Evolutionary conservation across 2,888 invertebrate genomes (phyloP), one percentile per base, ranked within the genome.

Genomic region (Pimpla rufipes): DNA sequence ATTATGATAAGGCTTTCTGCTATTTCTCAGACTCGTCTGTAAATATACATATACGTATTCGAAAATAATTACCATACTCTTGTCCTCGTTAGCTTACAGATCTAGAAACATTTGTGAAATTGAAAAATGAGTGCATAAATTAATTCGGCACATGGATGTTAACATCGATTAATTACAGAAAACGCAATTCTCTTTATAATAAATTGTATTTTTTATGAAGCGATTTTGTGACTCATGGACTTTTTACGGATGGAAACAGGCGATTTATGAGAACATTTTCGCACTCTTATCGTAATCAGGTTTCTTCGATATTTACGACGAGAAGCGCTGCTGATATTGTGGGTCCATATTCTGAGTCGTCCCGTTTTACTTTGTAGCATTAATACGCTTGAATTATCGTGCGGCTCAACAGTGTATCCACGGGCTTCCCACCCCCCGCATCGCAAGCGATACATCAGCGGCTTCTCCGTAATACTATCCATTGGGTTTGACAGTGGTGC

Each of bases 381-480:
- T 59, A 29, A 62, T 75, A 68, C 37, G 29, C 47, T 79, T 18
- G 29, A 21, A 64, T 70, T 70, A 70, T 82, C 64, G 50, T 45
- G 35, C 11, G 50, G 21, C 13, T 45, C 37, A 64, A 64, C 37
- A 18, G 37, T 45, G 52, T 47, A 21, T 47, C 40, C 59, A 7
- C 29, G 29, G 40, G n/a, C 52, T 45, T 64, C 8, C 42, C 23
- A 11, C 68, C 18, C 6, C 78, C 42, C 42, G 21, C 18, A 74
- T 75, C 66, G 67, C 37, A 29, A 67, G 76, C 71, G 75, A 79
- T 79, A 71, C 79, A 79, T 82, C 82, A 81, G 70, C 55, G 35
- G 82, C 85, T 79, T 73, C 77, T 71, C 23, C 83, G 86, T 84
- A 87, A 85, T 84, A 85, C 86, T 88, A 89, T 88, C 71, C 66